phyloP scores from a whole-genome alignment of 64 coral and sea anemone species.

The Montipora cactus region DNA sequence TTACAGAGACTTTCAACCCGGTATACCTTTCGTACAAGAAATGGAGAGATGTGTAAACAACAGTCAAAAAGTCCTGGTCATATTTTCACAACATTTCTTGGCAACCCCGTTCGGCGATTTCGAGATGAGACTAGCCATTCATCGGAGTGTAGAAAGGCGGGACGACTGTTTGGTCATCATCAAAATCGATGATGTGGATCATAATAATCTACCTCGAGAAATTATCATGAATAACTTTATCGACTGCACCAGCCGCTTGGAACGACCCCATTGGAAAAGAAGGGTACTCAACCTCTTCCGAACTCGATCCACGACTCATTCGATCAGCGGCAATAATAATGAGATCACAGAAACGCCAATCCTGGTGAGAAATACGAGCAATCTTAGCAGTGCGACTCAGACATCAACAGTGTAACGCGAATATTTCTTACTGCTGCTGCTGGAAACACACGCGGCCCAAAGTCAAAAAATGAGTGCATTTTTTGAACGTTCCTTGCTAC shows the following conservation, averaged over 20 bases:
- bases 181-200: conserved; percentile 5
- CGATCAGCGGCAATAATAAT: no score
- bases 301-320: no score
- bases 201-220: not conserved
- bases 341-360: no score
- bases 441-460: no score
- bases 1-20: conserved; percentile 45
- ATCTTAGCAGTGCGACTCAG: not conserved
- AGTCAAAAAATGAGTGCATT: no score
- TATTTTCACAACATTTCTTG: conserved; percentile 42
- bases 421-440: not conserved
- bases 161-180: not conserved
- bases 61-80: conserved; percentile 34
- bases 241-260: not conserved
- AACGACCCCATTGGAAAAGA: not conserved
- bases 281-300: not conserved
- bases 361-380: not conserved
- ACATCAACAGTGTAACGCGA: not conserved
- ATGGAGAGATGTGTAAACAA: conserved; percentile 48
- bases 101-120: not conserved
- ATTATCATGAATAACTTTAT: not conserved
- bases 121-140: conserved; percentile 9
- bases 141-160: not conserved
- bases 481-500: no score
- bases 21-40: conserved; percentile 8